Evolutionary conservation across 2,888 invertebrate genomes (phyloP), one percentile per base, ranked within the genome.

Genomic region (Flexamia atlantica): DNA sequence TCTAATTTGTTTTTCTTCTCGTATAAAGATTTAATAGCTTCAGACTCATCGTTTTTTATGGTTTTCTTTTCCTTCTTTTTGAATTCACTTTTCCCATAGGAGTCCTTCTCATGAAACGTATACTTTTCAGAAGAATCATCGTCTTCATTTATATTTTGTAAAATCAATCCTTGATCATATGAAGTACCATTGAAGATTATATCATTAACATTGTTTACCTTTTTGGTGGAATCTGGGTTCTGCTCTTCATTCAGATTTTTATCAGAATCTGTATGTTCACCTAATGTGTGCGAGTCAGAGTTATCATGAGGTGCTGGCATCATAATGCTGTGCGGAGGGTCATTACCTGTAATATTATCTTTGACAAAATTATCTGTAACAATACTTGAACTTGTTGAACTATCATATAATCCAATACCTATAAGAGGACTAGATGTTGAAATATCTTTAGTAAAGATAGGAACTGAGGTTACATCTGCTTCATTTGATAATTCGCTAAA

Each of bases 11-110:
- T 85, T 74, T 85, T 84, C 25, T 85, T 85, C 30, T 85, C 84
- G 57, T 83, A 83, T 1, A 83, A 42, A 25, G 42, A 36, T 40
- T 84, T 84, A n/a, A 80, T 80, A 40, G 32, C 25, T n/a, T 84
- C 85, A 50, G 83, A 57, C 40, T 85, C 85, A 17, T 83, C 83
- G 36, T 81, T 82, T 60, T 86, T 85, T 0, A 83, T 76, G 12
- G 84, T 81, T 81, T 86, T 86, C 70, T 85, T 85, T 12, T 86
- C 86, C 57, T 86, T 86, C 25, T 84, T 85, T 36, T 85, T 85
- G 10, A 46, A 79, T 36, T 85, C 85, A 10, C 81, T 80, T 72
- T 84, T 76, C 10, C 82, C 76, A 20, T 74, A 82, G 1, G 50
- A 76, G 36, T 84, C 81, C 30, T 84, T 80, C 20, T 70, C 83